Evolutionary conservation across 2,888 invertebrate genomes (phyloP).

Genomic region (Idaea aversata): DNA sequence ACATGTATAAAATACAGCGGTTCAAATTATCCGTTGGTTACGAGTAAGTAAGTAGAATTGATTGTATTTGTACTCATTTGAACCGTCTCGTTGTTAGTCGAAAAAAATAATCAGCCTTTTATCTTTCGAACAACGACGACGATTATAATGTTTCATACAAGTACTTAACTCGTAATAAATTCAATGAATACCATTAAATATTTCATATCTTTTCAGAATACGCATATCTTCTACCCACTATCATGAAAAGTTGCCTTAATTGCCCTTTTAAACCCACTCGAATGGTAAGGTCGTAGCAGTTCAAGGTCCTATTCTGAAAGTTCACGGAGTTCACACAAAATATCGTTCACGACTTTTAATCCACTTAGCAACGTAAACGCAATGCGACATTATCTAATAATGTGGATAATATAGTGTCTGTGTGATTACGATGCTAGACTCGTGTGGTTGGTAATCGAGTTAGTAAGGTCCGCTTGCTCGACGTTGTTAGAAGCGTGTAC

Average conservation of each 20-base stretch:
- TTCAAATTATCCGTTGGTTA: no score
- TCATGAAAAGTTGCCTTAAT: slow-evolving; percentile 1
- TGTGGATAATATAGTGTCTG: slow-evolving; percentile 64
- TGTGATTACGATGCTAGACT: slow-evolving; percentile 68
- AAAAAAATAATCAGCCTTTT: not conserved
- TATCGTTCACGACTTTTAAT: slow-evolving; percentile 12
- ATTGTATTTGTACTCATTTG: no score
- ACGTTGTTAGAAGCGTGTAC: slow-evolving; percentile 47
- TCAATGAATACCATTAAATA: not conserved
- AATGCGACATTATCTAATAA: slow-evolving; percentile 56
- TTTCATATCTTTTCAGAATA: slow-evolving; percentile 1
- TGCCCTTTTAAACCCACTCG: not conserved
- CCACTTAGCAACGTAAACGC: slow-evolving; percentile 29
- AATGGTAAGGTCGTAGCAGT: not conserved
- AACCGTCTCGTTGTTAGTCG: not conserved
- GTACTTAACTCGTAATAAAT: not conserved
- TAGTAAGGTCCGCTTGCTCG: slow-evolving; percentile 60
- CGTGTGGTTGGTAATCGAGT: slow-evolving; percentile 70
- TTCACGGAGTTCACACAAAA: not conserved
- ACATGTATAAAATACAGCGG: no score
- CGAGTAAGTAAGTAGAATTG: no score
- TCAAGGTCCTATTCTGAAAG: slow-evolving; percentile 1
- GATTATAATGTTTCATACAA: not conserved
- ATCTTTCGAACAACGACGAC: not conserved
- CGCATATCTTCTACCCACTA: not conserved